phyloP scores from a whole-genome alignment of 2,797 vertebrate species.

The Arctocebus calabarensis region DNA sequence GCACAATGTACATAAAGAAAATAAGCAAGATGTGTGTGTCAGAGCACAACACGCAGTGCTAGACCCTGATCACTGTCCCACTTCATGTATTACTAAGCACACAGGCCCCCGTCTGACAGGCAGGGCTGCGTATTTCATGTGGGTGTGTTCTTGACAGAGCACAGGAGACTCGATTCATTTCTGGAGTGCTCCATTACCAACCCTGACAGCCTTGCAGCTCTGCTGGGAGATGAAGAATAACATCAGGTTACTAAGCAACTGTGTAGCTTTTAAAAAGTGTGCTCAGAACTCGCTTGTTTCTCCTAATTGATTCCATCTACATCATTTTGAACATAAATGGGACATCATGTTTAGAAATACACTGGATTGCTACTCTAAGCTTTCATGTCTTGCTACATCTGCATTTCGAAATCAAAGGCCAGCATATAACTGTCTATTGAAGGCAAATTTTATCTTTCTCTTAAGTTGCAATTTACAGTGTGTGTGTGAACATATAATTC shows the following conservation, averaged over 20 bases:
- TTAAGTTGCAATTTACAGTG: conserved; percentile 70
- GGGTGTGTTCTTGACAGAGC: conserved; percentile 68
- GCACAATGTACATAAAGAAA: conserved; percentile 62
- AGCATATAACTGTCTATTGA: conserved; percentile 86
- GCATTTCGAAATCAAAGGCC: conserved; percentile 86
- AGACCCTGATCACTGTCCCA: conserved; percentile 38
- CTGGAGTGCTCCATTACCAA: conserved; percentile 70
- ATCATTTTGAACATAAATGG: conserved; percentile 88
- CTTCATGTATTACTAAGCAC: conserved; percentile 19
- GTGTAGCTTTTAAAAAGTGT: conserved; percentile 80
- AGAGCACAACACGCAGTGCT: conserved; percentile 56
- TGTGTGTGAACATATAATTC: conserved; percentile 78
- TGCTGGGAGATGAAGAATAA: conserved; percentile 83
- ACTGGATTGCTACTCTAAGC: conserved; percentile 82
- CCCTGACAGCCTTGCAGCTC: conserved; percentile 80
- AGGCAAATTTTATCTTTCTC: conserved; percentile 86
- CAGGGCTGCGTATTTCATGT: conserved; percentile 42
- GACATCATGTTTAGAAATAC: conserved; percentile 88
- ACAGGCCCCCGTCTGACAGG: conserved; percentile 39
- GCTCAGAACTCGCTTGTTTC: conserved; percentile 86
- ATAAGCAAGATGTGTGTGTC: conserved; percentile 68
- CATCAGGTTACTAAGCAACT: conserved; percentile 86
- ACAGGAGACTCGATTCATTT: conserved; percentile 72
- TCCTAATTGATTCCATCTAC: conserved; percentile 87
- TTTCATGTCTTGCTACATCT: conserved; percentile 84